These are phyloP conservation scores for Temnothorax ravouxi DNA, from an alignment of 2,888 invertebrate species.

Conservation along the genomic window DNA sequence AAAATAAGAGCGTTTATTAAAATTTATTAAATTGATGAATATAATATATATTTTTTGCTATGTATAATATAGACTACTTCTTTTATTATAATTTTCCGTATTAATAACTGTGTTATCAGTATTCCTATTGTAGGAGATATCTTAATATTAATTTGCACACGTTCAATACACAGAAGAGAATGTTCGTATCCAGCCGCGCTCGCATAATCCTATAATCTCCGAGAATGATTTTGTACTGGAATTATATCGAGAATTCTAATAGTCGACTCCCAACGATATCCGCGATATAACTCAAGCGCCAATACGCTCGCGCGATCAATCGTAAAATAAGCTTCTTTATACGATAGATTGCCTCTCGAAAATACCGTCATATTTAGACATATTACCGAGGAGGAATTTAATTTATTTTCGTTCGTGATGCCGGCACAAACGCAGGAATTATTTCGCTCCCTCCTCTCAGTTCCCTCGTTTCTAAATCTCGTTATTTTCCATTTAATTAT, in stretches of 20 bases:
- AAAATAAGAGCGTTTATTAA: not conserved
- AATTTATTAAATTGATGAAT: not conserved
- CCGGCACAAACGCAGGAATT: constrained; percentile 9
- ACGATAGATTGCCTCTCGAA: constrained; percentile 47
- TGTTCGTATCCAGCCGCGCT: constrained; percentile 47
- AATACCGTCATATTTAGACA: constrained; percentile 40
- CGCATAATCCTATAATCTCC: constrained; percentile 53
- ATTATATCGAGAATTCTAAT: constrained; percentile 57
- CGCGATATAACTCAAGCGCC: constrained; percentile 33
- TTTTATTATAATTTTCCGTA: constrained; percentile 5
- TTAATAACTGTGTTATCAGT: constrained; percentile 14
- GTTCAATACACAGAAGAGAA: constrained; percentile 44
- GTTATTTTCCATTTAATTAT: not conserved
- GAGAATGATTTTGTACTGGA: constrained; percentile 53
- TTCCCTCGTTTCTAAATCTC: not conserved
- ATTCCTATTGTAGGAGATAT: constrained; percentile 24
- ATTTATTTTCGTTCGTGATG: not conserved
- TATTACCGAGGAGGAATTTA: constrained; percentile 39
- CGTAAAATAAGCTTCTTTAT: constrained; percentile 56
- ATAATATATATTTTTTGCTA: not conserved
- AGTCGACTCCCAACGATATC: constrained; percentile 45
- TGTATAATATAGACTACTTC: not conserved
- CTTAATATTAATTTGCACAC: constrained; percentile 50
- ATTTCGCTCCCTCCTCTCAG: not conserved
- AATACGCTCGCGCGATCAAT: constrained; percentile 50